These are phyloP conservation scores for Rambutsinella grinnellia DNA, from an alignment of 2,888 invertebrate species.

Conservation along the genomic window DNA sequence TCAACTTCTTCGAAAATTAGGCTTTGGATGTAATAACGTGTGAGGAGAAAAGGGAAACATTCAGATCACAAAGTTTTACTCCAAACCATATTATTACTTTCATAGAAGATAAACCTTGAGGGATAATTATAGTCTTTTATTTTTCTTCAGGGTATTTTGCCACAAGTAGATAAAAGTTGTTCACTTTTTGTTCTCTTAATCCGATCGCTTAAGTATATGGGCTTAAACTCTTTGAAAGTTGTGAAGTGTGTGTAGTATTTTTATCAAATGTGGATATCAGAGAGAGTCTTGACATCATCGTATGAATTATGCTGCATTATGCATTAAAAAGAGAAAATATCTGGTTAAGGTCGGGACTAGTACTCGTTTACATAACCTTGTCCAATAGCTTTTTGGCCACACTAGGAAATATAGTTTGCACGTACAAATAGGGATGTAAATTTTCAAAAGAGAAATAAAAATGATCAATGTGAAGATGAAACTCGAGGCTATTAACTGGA, in stretches of 20 bases:
- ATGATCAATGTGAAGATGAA: background rate
- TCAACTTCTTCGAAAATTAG: slow-evolving; percentile 18
- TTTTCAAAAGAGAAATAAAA: background rate
- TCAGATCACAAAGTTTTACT: background rate
- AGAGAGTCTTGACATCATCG: background rate
- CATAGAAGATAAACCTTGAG: background rate
- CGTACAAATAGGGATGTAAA: too few species aligned
- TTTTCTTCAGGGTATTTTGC: background rate
- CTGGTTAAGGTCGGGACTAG: slow-evolving; percentile 3
- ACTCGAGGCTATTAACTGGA: background rate
- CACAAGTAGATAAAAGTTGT: background rate
- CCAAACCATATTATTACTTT: background rate
- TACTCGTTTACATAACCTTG: slow-evolving; percentile 1
- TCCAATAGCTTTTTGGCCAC: background rate
- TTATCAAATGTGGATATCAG: too few species aligned
- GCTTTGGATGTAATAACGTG: slow-evolving; percentile 10
- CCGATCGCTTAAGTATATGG: background rate
- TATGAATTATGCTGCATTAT: slow-evolving; percentile 27
- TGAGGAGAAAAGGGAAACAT: background rate
- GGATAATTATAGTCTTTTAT: slow-evolving; percentile 8
- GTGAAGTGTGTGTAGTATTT: too few species aligned
- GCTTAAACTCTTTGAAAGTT: too few species aligned
- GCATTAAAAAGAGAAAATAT: background rate
- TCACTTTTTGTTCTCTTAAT: background rate
- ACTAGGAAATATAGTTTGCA: slow-evolving; percentile 9